Conservation (phyloP, 2,113 vertebrate species). For the Camelus bactrianus region DNA sequence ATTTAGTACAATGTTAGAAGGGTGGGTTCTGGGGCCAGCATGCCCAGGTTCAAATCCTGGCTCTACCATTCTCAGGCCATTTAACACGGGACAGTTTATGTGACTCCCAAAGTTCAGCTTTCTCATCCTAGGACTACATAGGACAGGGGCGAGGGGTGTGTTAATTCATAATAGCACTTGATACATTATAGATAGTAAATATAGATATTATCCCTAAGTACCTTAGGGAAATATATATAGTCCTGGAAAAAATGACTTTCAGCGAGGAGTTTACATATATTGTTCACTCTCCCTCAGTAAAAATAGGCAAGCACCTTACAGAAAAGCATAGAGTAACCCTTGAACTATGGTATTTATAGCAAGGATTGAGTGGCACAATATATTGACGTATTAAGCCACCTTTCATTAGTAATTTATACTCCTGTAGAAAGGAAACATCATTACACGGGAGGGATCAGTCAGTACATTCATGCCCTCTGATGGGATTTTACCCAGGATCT, state of each 20-base stretch:
- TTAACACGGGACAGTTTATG: background rate
- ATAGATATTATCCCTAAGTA: background rate
- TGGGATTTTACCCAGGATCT: background rate
- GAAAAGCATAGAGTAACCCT: background rate
- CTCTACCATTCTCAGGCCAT: background rate
- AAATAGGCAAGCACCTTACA: background rate
- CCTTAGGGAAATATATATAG: background rate
- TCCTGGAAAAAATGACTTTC: background rate
- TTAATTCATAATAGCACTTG: background rate
- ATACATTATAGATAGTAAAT: background rate
- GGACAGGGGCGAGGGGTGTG: background rate
- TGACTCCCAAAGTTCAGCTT: background rate
- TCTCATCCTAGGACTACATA: background rate
- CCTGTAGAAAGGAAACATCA: background rate
- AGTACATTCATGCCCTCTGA: background rate
- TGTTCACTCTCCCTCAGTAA: background rate
- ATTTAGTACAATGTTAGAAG: background rate
- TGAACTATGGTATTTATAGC: constrained; percentile 25
- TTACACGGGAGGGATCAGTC: background rate
- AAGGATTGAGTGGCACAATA: background rate
- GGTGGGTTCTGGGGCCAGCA: background rate
- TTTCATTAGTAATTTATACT: constrained; percentile 22
- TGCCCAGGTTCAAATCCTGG: background rate
- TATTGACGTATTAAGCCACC: background rate
- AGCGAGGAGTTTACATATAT: background rate